Conservation (phyloP, 2,113 vertebrate species). For the Pteronura brasiliensis region DNA sequence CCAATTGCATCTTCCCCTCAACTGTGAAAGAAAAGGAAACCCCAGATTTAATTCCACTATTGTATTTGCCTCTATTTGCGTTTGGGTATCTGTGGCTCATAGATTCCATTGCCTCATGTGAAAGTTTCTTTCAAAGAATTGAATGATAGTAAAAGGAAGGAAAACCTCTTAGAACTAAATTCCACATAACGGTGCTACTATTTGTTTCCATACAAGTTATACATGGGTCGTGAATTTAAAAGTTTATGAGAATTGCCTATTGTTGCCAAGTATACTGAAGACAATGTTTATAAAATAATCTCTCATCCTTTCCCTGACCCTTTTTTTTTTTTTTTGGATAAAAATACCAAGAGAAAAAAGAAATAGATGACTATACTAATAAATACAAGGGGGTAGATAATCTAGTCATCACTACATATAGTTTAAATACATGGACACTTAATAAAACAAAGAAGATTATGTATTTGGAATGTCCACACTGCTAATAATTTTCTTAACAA, state of each 20-base stretch:
- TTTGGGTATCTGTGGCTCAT: not conserved
- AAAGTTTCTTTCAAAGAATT: not conserved
- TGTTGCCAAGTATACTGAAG: not conserved
- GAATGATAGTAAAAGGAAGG: not conserved
- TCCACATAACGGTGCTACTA: not conserved
- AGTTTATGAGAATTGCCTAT: not conserved
- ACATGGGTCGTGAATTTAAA: not conserved
- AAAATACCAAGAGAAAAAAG: conserved; percentile 4
- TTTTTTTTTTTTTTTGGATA: too few species aligned
- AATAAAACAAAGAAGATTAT: not conserved
- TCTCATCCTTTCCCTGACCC: not conserved
- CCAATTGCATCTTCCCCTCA: not conserved
- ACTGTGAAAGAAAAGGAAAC: not conserved
- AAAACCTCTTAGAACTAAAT: not conserved
- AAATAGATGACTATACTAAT: not conserved
- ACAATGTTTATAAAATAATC: not conserved
- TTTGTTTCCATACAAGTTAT: not conserved
- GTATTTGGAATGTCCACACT: not conserved
- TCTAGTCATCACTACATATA: conserved; percentile 19
- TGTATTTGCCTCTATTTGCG: not conserved
- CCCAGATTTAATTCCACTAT: not conserved
- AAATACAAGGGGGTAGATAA: not conserved
- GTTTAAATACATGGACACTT: not conserved
- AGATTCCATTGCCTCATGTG: not conserved
- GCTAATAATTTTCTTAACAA: conserved; percentile 36